Percentiles rank a stretch among this genome's conserved stretches.
phyloP scores from a whole-genome alignment of 2,113 vertebrate genomes.

The Prietella phreatophila region DNA sequence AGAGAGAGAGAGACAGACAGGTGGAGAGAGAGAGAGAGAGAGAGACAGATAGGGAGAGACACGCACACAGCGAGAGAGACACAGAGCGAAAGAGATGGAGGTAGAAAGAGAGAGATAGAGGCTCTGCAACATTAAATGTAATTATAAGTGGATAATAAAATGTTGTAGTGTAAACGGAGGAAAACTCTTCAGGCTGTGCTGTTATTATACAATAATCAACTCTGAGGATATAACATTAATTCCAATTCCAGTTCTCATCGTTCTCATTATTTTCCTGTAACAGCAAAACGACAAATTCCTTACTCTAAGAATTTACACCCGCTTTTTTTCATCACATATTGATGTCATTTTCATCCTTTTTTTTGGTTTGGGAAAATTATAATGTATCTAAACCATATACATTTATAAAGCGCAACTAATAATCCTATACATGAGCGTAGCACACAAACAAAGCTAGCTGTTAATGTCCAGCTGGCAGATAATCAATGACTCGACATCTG shows the following conservation, averaged over 20 bases:
- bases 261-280: neutral
- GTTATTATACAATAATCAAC: no score
- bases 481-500: constrained; percentile 7
- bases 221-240: no score
- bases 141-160: neutral
- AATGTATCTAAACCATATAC: neutral
- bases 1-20: no score
- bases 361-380: neutral
- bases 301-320: neutral
- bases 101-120: no score
- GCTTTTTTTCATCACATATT: neutral
- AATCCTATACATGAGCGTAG: neutral
- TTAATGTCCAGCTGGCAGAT: constrained; percentile 2
- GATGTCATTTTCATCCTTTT: neutral
- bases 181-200: neutral
- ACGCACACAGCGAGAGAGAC: no score
- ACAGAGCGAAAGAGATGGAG: no score
- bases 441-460: neutral
- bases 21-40: neutral
- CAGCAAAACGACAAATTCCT: neutral
- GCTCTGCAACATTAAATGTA: neutral
- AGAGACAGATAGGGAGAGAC: rapidly evolving
- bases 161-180: neutral
- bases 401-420: neutral
- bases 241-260: neutral